phyloP scores from a whole-genome alignment of 2,113 vertebrate species.

The Megaptera novaeangliae region DNA sequence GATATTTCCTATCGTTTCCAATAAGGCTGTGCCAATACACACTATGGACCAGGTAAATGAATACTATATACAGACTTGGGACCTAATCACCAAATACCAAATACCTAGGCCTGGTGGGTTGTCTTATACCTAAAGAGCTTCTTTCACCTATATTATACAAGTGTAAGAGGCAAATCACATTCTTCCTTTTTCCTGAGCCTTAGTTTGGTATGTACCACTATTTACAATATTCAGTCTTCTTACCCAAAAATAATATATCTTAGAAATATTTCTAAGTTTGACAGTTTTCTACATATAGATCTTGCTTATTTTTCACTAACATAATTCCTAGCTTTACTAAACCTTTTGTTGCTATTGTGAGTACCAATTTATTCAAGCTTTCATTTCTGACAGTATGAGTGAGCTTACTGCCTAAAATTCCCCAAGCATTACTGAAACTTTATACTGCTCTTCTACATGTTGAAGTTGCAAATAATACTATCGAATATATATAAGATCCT shows the following conservation, averaged over 20 bases:
- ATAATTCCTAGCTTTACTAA: neutral
- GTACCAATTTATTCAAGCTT: neutral
- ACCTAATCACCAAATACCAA: constrained; percentile 12
- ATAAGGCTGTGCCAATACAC: neutral
- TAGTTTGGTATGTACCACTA: neutral
- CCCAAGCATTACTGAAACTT: neutral
- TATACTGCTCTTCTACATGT: neutral
- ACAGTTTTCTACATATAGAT: neutral
- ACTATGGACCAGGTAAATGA: neutral
- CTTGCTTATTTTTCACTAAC: neutral
- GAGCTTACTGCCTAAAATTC: neutral
- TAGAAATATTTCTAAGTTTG: neutral
- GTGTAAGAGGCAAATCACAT: constrained; percentile 17
- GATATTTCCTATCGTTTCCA: neutral
- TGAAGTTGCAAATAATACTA: neutral
- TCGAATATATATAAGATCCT: neutral
- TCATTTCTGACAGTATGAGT: neutral
- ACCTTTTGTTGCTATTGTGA: neutral
- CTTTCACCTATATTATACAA: neutral
- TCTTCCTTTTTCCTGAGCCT: neutral
- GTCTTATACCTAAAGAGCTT: neutral
- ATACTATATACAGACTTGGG: neutral
- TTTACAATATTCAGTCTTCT: neutral
- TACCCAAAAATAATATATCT: neutral
- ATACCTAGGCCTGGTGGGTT: neutral